Evolutionary conservation across 2,888 invertebrate genomes (phyloP).

Genomic region (Ophioninae sp.): DNA sequence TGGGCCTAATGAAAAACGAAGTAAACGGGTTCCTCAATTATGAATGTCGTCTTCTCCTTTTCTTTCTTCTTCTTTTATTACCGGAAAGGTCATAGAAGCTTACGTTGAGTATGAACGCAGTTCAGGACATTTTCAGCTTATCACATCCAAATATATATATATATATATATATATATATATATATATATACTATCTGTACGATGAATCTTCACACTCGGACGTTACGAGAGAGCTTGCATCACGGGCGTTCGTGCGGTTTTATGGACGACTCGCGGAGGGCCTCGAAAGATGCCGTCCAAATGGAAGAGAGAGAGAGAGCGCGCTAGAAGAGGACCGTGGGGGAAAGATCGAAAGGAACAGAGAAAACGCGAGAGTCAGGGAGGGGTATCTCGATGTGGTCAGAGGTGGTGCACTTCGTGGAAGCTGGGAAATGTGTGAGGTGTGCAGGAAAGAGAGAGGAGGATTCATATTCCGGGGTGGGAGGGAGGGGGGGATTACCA

Average conservation of each 20-base stretch:
- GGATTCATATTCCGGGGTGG: slow-evolving; percentile 34
- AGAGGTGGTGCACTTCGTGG: slow-evolving; percentile 19
- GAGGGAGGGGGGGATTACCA: slow-evolving; percentile 34
- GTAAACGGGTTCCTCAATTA: slow-evolving; percentile 38
- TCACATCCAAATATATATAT: not conserved
- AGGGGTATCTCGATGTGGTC: slow-evolving; percentile 19
- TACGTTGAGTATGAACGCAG: slow-evolving; percentile 11
- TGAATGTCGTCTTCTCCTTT: slow-evolving; percentile 23
- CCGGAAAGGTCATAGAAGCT: not conserved
- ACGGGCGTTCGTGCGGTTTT: slow-evolving; percentile 54
- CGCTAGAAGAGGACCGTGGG: too few species aligned
- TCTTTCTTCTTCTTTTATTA: slow-evolving; percentile 14
- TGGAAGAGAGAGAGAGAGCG: slow-evolving; percentile 13
- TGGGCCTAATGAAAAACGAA: slow-evolving; percentile 27
- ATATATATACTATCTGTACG: slow-evolving; percentile 33
- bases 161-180: slow-evolving; percentile 1
- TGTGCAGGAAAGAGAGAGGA: not conserved
- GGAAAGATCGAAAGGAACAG: not conserved
- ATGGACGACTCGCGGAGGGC: slow-evolving; percentile 47
- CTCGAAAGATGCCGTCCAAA: slow-evolving; percentile 36
- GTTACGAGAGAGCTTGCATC: slow-evolving; percentile 58
- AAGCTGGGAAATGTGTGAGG: slow-evolving; percentile 19
- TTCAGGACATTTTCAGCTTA: slow-evolving; percentile 32
- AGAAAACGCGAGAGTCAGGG: not conserved
- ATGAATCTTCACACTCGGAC: slow-evolving; percentile 58